Percentiles rank a stretch among this genome's conserved stretches.
Conservation (phyloP, 2,888 invertebrate genomes). For the Dromius quadrimaculatus region DNA sequence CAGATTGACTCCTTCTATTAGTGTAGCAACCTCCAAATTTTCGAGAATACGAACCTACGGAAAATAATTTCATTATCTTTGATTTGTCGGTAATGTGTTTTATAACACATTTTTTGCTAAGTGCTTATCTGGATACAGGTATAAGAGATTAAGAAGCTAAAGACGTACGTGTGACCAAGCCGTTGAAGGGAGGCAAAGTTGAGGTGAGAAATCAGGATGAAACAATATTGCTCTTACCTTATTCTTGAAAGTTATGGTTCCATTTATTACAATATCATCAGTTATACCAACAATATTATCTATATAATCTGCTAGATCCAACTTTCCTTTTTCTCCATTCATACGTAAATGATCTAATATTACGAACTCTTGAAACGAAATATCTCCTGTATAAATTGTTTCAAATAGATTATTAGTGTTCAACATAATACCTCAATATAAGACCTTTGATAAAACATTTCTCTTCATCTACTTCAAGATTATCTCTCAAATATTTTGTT, state of each 20-base stretch:
- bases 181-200: too few relatives aligned
- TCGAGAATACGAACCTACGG: slow-evolving; percentile 60
- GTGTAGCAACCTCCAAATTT: slow-evolving; percentile 59
- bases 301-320: slow-evolving; percentile 58
- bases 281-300: slow-evolving; percentile 59
- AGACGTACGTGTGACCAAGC: neutral
- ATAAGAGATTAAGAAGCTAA: neutral
- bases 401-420: neutral
- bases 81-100: too few relatives aligned
- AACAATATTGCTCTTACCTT: slow-evolving; percentile 55
- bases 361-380: slow-evolving; percentile 57
- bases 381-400: slow-evolving; percentile 58
- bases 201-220: neutral
- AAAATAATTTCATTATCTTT: slow-evolving; percentile 1
- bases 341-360: slow-evolving; percentile 59
- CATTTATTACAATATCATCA: slow-evolving; percentile 56
- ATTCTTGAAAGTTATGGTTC: slow-evolving; percentile 59
- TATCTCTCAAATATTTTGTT: slow-evolving; percentile 57
- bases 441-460: slow-evolving; percentile 60
- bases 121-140: neutral
- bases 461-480: slow-evolving; percentile 57
- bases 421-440: neutral
- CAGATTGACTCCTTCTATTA: slow-evolving; percentile 63
- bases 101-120: too few relatives aligned
- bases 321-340: slow-evolving; percentile 59